phyloP scores from a whole-genome alignment of 2,113 vertebrate genomes.

The Tringa solitaria region DNA sequence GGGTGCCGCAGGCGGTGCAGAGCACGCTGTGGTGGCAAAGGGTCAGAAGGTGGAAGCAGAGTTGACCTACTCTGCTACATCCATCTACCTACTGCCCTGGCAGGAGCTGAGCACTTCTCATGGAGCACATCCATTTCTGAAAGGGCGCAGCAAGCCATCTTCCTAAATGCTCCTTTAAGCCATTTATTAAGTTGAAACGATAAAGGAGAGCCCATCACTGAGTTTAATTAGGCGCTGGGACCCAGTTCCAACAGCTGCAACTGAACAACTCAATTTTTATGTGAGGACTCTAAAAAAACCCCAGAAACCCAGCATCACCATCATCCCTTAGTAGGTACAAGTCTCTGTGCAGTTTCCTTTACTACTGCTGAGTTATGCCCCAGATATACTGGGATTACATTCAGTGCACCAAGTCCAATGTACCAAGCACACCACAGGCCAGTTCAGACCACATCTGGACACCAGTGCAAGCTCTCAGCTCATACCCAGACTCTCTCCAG shows the following conservation, averaged over 20 bases:
- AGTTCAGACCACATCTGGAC: not conserved
- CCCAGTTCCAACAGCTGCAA: not conserved
- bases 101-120: not conserved
- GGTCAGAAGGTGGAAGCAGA: not conserved
- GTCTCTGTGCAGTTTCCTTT: not conserved
- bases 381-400: not conserved
- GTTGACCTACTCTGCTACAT: not conserved
- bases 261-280: not conserved
- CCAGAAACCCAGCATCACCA: not conserved
- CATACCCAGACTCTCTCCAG: not conserved
- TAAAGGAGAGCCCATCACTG: not conserved
- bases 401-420: not conserved
- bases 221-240: not conserved
- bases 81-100: not conserved
- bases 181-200: not conserved
- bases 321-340: not conserved
- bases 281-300: not conserved
- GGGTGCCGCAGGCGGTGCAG: accelerated
- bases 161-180: not conserved
- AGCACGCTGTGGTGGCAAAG: accelerated
- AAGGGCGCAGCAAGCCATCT: not conserved
- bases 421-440: not conserved
- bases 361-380: not conserved
- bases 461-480: not conserved
- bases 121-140: not conserved